Conservation (phyloP, 2,113 vertebrate species). For the Helogale parvula region DNA sequence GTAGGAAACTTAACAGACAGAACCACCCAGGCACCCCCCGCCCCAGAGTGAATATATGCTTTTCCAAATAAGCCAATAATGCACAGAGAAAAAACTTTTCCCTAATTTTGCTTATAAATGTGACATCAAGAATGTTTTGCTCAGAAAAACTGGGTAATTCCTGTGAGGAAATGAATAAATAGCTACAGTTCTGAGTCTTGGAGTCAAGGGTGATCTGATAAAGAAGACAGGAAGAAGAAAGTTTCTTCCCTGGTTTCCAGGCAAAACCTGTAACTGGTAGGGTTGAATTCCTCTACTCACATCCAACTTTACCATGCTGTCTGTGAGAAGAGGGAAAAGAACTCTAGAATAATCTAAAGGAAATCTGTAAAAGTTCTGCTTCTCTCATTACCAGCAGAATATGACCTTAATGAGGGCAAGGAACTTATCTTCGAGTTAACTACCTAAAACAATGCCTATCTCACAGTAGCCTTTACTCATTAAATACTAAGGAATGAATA, state of each 20-base stretch:
- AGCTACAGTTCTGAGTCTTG: neutral
- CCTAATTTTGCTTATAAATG: conserved; percentile 49
- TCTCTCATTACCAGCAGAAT: conserved; percentile 1
- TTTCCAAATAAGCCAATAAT: neutral
- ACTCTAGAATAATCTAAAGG: conserved; percentile 26
- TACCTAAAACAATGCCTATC: neutral
- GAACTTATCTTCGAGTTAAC: neutral
- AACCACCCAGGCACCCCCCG: too few species aligned
- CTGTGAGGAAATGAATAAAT: neutral
- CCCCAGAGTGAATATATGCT: neutral
- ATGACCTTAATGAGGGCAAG: neutral
- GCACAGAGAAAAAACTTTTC: neutral
- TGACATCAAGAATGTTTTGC: neutral
- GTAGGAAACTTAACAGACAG: too few species aligned
- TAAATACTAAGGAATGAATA: conserved; percentile 19
- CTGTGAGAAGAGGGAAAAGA: neutral
- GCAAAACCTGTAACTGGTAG: conserved; percentile 9
- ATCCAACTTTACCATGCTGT: neutral
- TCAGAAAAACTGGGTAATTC: conserved; percentile 3
- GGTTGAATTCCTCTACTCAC: neutral
- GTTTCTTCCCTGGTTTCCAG: neutral
- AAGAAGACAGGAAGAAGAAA: neutral
- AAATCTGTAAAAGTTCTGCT: neutral
- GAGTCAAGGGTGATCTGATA: neutral
- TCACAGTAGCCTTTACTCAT: neutral